Base-by-base conservation (phyloP, 2,888 invertebrate genomes). In the Nysson spinosus region DNA sequence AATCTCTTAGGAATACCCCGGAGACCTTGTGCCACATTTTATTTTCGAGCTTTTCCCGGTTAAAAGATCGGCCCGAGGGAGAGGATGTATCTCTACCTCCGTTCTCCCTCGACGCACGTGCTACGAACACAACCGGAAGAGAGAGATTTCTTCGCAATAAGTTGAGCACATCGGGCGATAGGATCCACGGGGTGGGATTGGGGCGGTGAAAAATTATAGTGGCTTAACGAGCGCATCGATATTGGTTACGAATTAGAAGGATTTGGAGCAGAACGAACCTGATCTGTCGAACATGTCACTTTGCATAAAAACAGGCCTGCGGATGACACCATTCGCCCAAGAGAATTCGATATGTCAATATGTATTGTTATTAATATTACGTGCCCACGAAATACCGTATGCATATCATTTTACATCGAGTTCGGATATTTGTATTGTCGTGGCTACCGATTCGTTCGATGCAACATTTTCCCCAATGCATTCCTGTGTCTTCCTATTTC, bases 11-110 rank as follows among this genome's bases (percentile, higher is more conserved):
- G 69, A 76, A 75, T 71, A 74, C 73, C 66, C 76, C 49, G 57
- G 73, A 76, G 79, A 81, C 79, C 78, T 63, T 62, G 69, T 72
- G 71, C 64, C 73, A 74, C 71, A 71, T 76, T 76, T 76, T 73
- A 71, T 55, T 56, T 46, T 49, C 49, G 47, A 51, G 72, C 28
- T 40, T 40, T 17, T 61, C 16, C 30, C 37, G 28, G 30, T 50
- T 11, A n/a, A n/a, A 7, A 24, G 22, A 32, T 14, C 14, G 12
- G 4, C n/a, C 9, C 24, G 24, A 6, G 20, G 24, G 22, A 40
- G n/a, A n/a, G n/a, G n/a, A n/a, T n/a, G n/a, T n/a, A n/a, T n/a
- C n/a, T n/a, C n/a, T n/a, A n/a, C n/a, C n/a, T n/a, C 9, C 1
- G 4, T 0, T 39, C 20, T 22, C 12, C 2, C 39, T 9, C 37